phyloP scores from a whole-genome alignment of 2,888 invertebrate genomes.

The Macrophya alboannulata region DNA sequence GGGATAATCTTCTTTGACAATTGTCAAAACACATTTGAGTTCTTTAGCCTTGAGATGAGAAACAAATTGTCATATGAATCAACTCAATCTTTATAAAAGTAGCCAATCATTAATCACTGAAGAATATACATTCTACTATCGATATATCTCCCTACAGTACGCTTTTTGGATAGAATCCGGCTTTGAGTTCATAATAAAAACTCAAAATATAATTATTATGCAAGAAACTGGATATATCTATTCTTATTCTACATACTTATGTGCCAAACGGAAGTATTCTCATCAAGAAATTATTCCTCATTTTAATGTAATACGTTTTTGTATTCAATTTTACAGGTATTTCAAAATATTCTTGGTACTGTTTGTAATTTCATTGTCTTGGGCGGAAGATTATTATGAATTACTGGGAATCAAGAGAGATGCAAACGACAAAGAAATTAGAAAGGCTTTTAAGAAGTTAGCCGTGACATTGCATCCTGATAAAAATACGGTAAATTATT shows the following conservation, averaged over 20 bases:
- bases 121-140: background rate
- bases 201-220: background rate
- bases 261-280: background rate
- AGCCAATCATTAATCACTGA: background rate
- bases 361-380: slow-evolving; percentile 62
- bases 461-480: slow-evolving; percentile 90
- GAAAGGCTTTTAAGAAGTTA: slow-evolving; percentile 90
- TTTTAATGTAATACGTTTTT: background rate
- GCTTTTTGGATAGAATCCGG: background rate
- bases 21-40: slow-evolving; percentile 17
- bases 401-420: slow-evolving; percentile 85
- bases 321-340: slow-evolving; percentile 36
- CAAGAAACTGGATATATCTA: background rate
- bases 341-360: slow-evolving; percentile 56
- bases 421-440: slow-evolving; percentile 87
- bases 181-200: background rate
- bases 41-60: slow-evolving; percentile 13
- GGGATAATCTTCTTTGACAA: slow-evolving; percentile 25
- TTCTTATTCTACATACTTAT: background rate
- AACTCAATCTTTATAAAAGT: background rate
- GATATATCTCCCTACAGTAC: background rate
- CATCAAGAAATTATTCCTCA: background rate
- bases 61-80: background rate
- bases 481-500: slow-evolving; percentile 84
- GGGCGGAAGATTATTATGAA: slow-evolving; percentile 84